phyloP scores from a whole-genome alignment of 2,113 vertebrate genomes.

The Ictalurus punctatus region DNA sequence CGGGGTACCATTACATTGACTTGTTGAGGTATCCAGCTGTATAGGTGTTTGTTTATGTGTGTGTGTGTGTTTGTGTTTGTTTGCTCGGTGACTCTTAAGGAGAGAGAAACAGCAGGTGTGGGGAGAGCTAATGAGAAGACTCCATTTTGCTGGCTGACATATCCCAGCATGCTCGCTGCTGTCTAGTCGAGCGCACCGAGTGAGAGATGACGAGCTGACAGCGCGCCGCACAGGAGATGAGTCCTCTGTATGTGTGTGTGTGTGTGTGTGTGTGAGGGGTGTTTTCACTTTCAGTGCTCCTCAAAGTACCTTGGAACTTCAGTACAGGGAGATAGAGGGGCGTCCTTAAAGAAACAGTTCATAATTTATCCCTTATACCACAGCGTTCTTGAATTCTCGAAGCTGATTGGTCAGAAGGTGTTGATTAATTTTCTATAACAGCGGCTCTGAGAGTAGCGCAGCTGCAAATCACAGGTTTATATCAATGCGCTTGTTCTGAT shows the following conservation, averaged over 20 bases:
- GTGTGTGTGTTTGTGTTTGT: conserved; percentile 40
- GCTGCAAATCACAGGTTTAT: background rate
- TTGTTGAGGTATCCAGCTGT: conserved; percentile 7
- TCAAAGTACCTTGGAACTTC: conserved; percentile 42
- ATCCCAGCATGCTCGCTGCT: conserved; percentile 57
- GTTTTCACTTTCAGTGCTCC: conserved; percentile 54
- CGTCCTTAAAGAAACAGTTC: background rate
- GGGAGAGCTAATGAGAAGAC: conserved; percentile 55
- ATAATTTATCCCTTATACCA: background rate
- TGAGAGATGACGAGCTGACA: conserved; percentile 60
- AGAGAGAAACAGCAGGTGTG: conserved; percentile 57
- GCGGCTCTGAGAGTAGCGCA: background rate
- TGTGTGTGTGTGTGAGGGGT: conserved; percentile 26
- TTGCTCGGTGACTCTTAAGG: conserved; percentile 49
- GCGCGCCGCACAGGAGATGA: conserved; percentile 52
- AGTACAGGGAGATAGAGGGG: background rate
- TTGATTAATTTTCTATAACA: background rate
- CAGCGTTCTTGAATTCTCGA: background rate
- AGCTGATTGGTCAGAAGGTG: background rate
- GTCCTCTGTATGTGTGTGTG: conserved; percentile 45
- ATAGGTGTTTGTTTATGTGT: conserved; percentile 24
- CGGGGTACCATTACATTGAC: background rate
- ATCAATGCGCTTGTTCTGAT: background rate
- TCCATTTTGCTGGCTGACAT: conserved; percentile 56
- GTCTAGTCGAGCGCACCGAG: conserved; percentile 58